Conservation (phyloP, 2,888 invertebrate genomes). For the Brachyptera risi region DNA sequence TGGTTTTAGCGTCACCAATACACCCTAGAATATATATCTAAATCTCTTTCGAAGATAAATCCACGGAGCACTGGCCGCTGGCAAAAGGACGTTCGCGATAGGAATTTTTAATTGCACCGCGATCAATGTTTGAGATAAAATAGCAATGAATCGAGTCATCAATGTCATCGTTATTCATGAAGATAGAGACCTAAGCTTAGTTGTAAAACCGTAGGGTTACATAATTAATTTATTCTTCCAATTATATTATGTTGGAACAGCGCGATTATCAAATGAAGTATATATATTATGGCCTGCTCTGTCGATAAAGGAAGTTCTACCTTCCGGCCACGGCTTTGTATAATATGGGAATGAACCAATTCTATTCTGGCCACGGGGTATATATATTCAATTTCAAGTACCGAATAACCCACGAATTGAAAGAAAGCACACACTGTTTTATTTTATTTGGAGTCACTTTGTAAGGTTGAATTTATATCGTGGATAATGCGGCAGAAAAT, state of each 20-base stretch:
- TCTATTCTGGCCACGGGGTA: too few species aligned
- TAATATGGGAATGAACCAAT: too few species aligned
- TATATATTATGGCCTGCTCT: background rate
- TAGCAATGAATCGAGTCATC: constrained; percentile 11
- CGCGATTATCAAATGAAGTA: too few species aligned
- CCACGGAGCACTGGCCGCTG: background rate
- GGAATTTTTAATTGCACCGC: constrained; percentile 19
- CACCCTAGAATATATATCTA: constrained; percentile 15
- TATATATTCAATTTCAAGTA: too few species aligned
- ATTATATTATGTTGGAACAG: too few species aligned
- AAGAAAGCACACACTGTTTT: too few species aligned
- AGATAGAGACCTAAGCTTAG: constrained; percentile 1
- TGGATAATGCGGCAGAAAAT: too few species aligned
- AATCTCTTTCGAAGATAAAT: constrained; percentile 16
- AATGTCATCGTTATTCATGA: constrained; percentile 10
- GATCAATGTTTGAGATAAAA: constrained; percentile 18
- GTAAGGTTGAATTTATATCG: too few species aligned
- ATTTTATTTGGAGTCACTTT: too few species aligned
- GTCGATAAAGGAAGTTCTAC: too few species aligned
- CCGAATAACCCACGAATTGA: too few species aligned
- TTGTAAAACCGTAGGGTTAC: constrained; percentile 8
- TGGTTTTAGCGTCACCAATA: constrained; percentile 21
- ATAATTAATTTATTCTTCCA: constrained; percentile 10
- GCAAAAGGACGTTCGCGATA: background rate
- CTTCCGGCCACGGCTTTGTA: too few species aligned